Conservation (phyloP, 2,797 vertebrate species). For the Callimico goeldii region DNA sequence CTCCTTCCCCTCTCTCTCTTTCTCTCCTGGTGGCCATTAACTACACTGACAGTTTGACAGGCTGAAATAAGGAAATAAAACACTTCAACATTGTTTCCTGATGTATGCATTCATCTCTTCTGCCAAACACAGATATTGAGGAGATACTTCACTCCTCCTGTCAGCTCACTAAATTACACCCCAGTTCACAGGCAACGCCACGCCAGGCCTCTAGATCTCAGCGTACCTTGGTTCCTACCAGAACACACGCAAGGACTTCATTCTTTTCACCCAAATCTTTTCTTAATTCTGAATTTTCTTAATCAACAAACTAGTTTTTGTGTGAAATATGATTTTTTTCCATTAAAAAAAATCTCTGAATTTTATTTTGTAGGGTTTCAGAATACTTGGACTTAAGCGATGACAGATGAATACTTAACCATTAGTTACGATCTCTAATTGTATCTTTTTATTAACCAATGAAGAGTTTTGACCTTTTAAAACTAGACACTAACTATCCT, state of each 20-base stretch:
- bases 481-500: neutral
- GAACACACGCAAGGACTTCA: neutral
- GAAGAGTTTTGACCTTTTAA: slow-evolving; percentile 10
- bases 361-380: slow-evolving; percentile 49
- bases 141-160: slow-evolving; percentile 92
- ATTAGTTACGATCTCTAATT: neutral
- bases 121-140: slow-evolving; percentile 92
- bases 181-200: slow-evolving; percentile 71
- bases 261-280: slow-evolving; percentile 8
- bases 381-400: neutral
- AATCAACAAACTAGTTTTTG: slow-evolving; percentile 40
- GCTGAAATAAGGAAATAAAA: slow-evolving; percentile 88
- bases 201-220: slow-evolving; percentile 62
- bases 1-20: slow-evolving; percentile 69
- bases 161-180: slow-evolving; percentile 90
- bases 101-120: slow-evolving; percentile 93
- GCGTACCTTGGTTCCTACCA: slow-evolving; percentile 53
- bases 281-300: slow-evolving; percentile 55
- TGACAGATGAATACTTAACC: neutral
- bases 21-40: slow-evolving; percentile 87
- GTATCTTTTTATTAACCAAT: neutral
- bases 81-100: slow-evolving; percentile 89
- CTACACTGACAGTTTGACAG: slow-evolving; percentile 89
- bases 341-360: slow-evolving; percentile 14
- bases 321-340: slow-evolving; percentile 56